phyloP scores from a whole-genome alignment of 2,888 invertebrate species.

The Micoletzkya japonica region DNA sequence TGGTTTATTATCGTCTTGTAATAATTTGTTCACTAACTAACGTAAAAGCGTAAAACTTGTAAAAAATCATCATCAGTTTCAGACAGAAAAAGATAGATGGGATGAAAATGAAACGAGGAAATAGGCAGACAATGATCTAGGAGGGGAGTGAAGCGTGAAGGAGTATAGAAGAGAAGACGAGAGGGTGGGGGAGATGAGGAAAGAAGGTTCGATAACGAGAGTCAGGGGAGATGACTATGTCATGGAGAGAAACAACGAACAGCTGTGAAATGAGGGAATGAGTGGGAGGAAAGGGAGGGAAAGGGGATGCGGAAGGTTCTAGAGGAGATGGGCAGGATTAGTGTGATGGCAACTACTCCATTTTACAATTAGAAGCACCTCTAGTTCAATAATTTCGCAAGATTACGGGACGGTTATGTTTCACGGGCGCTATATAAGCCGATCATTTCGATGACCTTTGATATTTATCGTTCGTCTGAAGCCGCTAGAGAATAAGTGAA shows the following conservation, averaged over 20 bases:
- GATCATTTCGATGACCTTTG: background rate
- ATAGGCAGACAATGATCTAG: background rate
- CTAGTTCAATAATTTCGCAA: no score
- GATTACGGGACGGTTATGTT: no score
- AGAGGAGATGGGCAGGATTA: background rate
- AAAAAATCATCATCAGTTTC: no score
- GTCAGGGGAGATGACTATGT: no score
- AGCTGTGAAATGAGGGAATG: background rate
- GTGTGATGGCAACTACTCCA: no score
- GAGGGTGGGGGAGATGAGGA: background rate
- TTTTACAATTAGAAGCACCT: no score
- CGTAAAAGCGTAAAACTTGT: no score
- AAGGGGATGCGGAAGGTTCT: conserved; percentile 4
- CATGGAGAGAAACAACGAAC: background rate
- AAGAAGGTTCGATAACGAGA: background rate
- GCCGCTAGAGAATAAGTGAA: conserved; percentile 12
- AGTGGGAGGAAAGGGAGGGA: background rate
- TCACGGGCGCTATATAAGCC: no score
- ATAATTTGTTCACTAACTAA: no score
- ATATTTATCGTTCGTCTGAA: background rate
- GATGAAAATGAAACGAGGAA: conserved; percentile 1
- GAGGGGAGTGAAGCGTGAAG: background rate
- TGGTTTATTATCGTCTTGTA: no score
- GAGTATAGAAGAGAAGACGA: background rate
- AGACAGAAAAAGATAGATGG: conserved; percentile 9